Percentiles rank a stretch among this genome's conserved stretches.
Evolutionary conservation across 2,888 invertebrate genomes (phyloP).

Genomic region (Aelia acuminata): DNA sequence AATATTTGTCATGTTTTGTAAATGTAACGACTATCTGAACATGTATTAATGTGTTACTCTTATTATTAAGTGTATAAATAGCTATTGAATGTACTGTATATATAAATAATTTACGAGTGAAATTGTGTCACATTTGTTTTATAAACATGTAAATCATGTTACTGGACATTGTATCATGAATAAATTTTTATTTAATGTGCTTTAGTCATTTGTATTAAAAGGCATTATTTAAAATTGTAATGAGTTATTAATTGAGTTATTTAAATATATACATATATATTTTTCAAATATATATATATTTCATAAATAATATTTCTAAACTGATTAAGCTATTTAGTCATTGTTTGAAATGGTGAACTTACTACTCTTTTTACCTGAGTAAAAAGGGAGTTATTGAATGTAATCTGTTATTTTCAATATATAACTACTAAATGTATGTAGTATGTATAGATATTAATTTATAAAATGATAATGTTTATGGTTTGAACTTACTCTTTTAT

Average conservation of each 20-base stretch:
- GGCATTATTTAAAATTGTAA: not conserved
- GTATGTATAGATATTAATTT: slow-evolving; percentile 7
- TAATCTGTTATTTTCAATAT: not conserved
- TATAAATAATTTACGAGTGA: not conserved
- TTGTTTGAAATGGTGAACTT: not conserved
- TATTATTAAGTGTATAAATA: slow-evolving; percentile 17
- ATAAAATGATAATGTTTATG: slow-evolving; percentile 34
- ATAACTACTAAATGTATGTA: slow-evolving; percentile 44
- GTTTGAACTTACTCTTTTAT: not conserved
- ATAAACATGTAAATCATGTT: not conserved
- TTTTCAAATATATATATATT: not conserved
- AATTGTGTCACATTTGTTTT: not conserved
- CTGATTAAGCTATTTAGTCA: not conserved
- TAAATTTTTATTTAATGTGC: not conserved
- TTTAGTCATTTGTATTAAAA: not conserved
- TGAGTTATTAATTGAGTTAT: not conserved
- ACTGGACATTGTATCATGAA: not conserved
- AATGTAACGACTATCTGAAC: not conserved
- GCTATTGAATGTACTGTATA: slow-evolving; percentile 23
- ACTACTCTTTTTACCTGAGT: not conserved
- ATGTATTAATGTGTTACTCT: slow-evolving; percentile 9
- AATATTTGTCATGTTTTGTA: not conserved
- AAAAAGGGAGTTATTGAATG: not conserved
- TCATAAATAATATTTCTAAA: not conserved
- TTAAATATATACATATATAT: slow-evolving; percentile 3